Evolutionary conservation across 2,888 invertebrate species (phyloP), one percentile per base, ranked within the genome.

Genomic region (Drosophila sordidula): DNA sequence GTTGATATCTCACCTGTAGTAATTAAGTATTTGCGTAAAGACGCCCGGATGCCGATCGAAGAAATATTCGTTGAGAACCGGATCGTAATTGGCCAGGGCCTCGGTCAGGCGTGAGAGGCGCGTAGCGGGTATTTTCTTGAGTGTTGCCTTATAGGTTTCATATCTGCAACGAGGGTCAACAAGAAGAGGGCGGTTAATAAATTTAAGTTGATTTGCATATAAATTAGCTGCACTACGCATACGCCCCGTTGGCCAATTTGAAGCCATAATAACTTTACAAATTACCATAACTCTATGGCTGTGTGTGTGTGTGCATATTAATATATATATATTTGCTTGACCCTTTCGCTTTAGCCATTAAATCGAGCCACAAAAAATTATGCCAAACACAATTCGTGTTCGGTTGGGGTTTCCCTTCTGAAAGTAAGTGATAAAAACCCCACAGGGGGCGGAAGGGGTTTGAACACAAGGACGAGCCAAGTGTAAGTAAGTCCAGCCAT

Each of bases 51-150:
- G 97, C 50, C 96, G 93, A 92, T 96, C 96, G 91, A 97, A 97
- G 93, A 96, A 96, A 92, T 97, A 97, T 92, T 97, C 97, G 92
- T 97, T 97, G 81, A 97, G 94, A 50, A 97, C 95, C 4, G 97
- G 96, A 93, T 97, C 97, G 93, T 97, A 97, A 93, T 97, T 97
- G 80, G 97, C 97, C 79, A 97, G 93, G 6, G 96, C 96, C 90
- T 97, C 97, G 12, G 96, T 96, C 78, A 97, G 93, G 64, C 97
- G 93, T 29, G 96, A 97, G 65, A 97, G 93, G 55, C 97, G 93
- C 8, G 97, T 97, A 80, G 97, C 97, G 16, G 97, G 97, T 88
- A 97, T 97, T 93, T 97, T 97, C 93, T 97, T 97, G 77, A 97
- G 93, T 41, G 97, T 97, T 22, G 95, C 95, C 92, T 95, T 95